These are phyloP conservation scores for Steinernema hermaphroditum DNA, from an alignment of 2,888 invertebrate genomes.

Conservation along the genomic window DNA sequence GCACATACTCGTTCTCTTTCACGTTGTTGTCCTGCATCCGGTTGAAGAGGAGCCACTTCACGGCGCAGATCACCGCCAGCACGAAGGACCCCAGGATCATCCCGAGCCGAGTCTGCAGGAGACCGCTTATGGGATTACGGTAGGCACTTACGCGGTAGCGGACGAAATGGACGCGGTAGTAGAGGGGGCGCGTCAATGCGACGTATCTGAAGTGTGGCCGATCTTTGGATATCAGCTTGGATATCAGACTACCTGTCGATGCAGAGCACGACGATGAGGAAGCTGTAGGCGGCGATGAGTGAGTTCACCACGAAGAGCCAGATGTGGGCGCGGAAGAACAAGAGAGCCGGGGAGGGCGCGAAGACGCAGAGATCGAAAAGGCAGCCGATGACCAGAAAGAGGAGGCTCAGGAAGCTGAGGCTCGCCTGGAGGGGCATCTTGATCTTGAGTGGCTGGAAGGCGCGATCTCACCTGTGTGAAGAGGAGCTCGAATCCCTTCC, in stretches of 20 bases:
- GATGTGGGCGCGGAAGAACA: constrained; percentile 42
- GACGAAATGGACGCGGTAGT: constrained; percentile 40
- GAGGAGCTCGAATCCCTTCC: constrained; percentile 44
- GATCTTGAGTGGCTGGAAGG: not conserved
- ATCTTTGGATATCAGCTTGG: too few species aligned
- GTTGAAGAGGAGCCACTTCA: constrained; percentile 42
- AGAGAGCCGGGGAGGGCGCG: constrained; percentile 25
- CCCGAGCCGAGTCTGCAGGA: constrained; percentile 34
- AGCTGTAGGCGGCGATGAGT: constrained; percentile 46
- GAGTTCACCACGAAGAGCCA: constrained; percentile 43
- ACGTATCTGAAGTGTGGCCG: too few species aligned
- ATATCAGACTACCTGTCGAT: too few species aligned
- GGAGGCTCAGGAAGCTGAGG: constrained; percentile 40
- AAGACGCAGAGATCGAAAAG: constrained; percentile 42
- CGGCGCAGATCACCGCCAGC: constrained; percentile 37
- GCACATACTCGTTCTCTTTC: constrained; percentile 35
- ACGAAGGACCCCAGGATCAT: constrained; percentile 35
- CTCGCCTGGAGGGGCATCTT: constrained; percentile 36
- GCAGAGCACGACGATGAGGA: constrained; percentile 45
- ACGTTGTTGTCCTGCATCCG: constrained; percentile 35
- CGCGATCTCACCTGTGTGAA: constrained; percentile 35
- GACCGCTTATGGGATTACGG: not conserved
- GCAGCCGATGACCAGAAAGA: constrained; percentile 43
- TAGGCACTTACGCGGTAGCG: constrained; percentile 35
- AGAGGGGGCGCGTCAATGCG: constrained; percentile 41